Conservation (phyloP, 1,140 invertebrate genomes). For the Formica selysi region DNA sequence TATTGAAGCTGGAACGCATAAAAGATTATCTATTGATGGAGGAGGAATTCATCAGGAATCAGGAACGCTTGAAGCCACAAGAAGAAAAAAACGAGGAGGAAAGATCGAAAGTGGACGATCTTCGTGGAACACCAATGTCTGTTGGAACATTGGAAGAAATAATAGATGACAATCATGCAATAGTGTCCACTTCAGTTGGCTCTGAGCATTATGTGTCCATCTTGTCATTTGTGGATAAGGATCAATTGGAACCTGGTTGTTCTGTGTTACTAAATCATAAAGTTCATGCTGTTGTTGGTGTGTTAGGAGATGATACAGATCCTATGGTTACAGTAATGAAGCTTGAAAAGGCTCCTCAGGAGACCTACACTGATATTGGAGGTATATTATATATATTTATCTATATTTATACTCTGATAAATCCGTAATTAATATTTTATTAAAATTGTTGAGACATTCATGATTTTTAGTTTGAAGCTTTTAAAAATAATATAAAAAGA, state of each 20-base stretch:
- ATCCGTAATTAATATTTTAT: not conserved
- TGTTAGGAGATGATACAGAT: constrained; percentile 99
- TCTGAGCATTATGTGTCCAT: constrained; percentile 99
- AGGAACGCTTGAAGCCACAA: constrained; percentile 98
- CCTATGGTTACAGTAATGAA: constrained; percentile 99
- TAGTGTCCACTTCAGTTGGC: constrained; percentile 99
- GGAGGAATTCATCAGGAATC: constrained; percentile 99
- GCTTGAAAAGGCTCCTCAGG: constrained; percentile 99
- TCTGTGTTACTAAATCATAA: constrained; percentile 99
- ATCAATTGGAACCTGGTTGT: constrained; percentile 99
- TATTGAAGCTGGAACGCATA: constrained; percentile 98
- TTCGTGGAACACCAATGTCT: constrained; percentile 99
- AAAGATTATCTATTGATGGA: constrained; percentile 99
- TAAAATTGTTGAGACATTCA: not conserved
- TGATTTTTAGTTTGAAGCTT: not conserved
- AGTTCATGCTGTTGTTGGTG: constrained; percentile 99
- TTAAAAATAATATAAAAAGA: not conserved
- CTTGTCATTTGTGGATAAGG: constrained; percentile 99
- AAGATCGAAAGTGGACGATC: constrained; percentile 98
- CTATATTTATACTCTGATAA: not conserved
- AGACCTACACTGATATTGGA: constrained; percentile 99
- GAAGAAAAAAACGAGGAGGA: constrained; percentile 99
- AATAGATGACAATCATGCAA: constrained; percentile 99
- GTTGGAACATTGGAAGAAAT: constrained; percentile 99
- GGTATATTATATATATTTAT: constrained; percentile 84